Percentiles rank a stretch among this genome's conserved stretches.
phyloP scores from a whole-genome alignment of 2,888 invertebrate genomes.

The Monoplex corrugatus region DNA sequence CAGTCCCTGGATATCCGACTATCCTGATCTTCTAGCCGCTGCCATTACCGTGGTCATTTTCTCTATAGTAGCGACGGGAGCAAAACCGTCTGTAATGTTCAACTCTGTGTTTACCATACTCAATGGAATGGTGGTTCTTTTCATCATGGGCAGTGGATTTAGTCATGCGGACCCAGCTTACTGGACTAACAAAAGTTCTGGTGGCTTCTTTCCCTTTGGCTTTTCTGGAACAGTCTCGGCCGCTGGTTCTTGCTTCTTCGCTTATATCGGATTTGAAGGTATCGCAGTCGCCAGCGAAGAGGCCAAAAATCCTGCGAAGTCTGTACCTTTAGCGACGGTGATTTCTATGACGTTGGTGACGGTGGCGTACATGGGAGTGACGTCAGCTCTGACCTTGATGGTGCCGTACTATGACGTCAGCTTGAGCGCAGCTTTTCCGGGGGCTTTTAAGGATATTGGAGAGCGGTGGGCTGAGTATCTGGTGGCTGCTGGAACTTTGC shows the following conservation, averaged over 20 bases:
- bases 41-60: conserved; percentile 83
- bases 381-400: conserved; percentile 76
- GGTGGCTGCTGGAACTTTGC: conserved; percentile 77
- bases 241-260: conserved; percentile 82
- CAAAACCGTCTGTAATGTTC: conserved; percentile 80
- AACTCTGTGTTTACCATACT: conserved; percentile 81
- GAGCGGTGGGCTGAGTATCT: conserved; percentile 77
- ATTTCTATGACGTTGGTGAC: conserved; percentile 73
- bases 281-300: conserved; percentile 82
- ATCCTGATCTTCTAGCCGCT: conserved; percentile 82
- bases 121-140: conserved; percentile 79
- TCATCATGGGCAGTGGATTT: conserved; percentile 87
- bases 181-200: conserved; percentile 85
- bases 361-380: conserved; percentile 74
- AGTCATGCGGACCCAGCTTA: conserved; percentile 91
- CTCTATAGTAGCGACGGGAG: conserved; percentile 77
- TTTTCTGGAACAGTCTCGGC: conserved; percentile 81
- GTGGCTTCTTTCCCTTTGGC: conserved; percentile 81
- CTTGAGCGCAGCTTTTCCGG: conserved; percentile 76
- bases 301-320: conserved; percentile 78
- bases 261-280: conserved; percentile 82
- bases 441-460: conserved; percentile 74
- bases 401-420: conserved; percentile 74
- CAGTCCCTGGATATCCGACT: conserved; percentile 71
- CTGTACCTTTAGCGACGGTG: conserved; percentile 80